Evolutionary conservation across 2,797 vertebrate species (phyloP).

Genomic region (Psittacula echo): DNA sequence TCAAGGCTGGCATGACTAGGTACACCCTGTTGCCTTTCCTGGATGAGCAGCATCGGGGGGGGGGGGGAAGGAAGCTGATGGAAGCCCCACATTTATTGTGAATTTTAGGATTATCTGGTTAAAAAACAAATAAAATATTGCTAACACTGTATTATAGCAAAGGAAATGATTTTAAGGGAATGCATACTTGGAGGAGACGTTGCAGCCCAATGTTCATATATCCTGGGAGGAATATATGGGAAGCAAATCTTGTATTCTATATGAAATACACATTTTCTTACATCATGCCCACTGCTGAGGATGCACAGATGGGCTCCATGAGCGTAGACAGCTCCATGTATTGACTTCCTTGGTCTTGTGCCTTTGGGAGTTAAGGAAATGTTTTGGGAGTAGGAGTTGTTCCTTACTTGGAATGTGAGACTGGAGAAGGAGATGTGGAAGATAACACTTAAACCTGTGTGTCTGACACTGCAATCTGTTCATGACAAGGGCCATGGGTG

Average conservation of each 20-base stretch:
- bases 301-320: background rate
- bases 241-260: background rate
- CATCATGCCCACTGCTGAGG: background rate
- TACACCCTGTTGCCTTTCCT: background rate
- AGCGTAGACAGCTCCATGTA: background rate
- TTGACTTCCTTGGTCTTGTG: background rate
- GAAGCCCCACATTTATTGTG: background rate
- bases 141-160: background rate
- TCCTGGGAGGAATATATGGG: background rate
- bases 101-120: background rate
- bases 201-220: background rate
- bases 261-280: background rate
- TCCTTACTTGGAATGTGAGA: background rate
- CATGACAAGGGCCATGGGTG: background rate
- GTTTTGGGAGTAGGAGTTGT: background rate
- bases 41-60: background rate
- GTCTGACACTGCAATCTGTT: background rate
- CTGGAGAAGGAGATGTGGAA: background rate
- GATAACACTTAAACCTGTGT: background rate
- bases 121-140: background rate
- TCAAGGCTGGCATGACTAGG: background rate
- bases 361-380: background rate
- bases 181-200: background rate
- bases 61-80: background rate
- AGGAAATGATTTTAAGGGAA: background rate